Conservation (phyloP, 2,797 vertebrate species). For the Acanthurus tractus region DNA sequence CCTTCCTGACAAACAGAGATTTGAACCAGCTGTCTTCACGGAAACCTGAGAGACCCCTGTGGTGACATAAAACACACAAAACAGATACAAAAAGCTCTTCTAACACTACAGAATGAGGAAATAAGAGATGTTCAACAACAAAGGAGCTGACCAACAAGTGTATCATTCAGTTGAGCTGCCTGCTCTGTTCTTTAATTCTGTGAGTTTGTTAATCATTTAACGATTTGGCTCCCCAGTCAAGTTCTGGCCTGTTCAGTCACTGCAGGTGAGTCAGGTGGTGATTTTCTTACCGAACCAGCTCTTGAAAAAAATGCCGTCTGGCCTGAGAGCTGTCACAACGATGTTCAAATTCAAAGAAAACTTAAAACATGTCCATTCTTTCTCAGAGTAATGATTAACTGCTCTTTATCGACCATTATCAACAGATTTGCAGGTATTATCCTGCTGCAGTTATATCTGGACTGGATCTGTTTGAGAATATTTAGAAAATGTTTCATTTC, state of each 20-base stretch:
- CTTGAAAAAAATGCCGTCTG: not conserved
- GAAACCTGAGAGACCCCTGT: conserved; percentile 86
- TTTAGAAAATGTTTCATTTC: too few species aligned
- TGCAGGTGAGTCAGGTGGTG: not conserved
- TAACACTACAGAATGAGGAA: conserved; percentile 9
- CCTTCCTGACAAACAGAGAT: conserved; percentile 96
- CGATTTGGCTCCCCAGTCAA: not conserved
- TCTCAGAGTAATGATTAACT: not conserved
- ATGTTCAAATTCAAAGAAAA: not conserved
- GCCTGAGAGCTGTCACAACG: conserved; percentile 1
- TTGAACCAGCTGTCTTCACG: conserved; percentile 96
- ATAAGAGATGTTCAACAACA: not conserved
- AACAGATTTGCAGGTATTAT: too few species aligned
- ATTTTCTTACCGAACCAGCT: not conserved
- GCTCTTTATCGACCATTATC: too few species aligned
- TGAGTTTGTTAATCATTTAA: not conserved
- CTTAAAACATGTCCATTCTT: not conserved
- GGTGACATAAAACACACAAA: conserved; percentile 8
- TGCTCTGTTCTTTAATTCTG: not conserved
- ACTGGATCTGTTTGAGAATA: too few species aligned
- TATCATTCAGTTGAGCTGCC: not conserved
- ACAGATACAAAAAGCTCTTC: not conserved
- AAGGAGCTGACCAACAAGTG: not conserved
- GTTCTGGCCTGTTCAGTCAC: not conserved
- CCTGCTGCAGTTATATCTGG: too few species aligned